Base-by-base conservation (phyloP, 2,113 vertebrate genomes). In the Lampris megalopsis region DNA sequence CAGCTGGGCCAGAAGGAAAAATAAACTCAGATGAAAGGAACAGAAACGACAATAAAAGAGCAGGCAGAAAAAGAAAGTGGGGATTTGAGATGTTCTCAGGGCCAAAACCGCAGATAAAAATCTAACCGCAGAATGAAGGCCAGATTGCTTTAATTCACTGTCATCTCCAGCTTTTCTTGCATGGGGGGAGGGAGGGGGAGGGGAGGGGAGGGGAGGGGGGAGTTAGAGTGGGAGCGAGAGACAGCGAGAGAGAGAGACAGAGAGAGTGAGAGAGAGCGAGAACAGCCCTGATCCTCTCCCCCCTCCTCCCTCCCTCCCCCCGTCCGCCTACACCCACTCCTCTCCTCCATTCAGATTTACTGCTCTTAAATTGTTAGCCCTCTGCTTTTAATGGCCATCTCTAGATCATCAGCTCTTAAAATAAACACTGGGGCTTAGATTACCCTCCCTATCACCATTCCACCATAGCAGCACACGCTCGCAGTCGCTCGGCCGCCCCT, bases 41-140 rank as follows among this genome's bases (percentile, higher is more conserved):
- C 54, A 85, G 82, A 74, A 87, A 85, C 75, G 68, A 81, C 78
- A 86, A 77, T 79, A 85, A 88, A 88, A 88, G 59, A 68, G 63
- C 71, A 80, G 77, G 80, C 43, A 62, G 59, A 58, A 47, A 71
- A 62, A 82, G 50, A 71, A 73, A 75, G 75, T 63, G 54, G 50
- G 74, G 83, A 88, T 85, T 52, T 59, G 58, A 71, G 82, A 77
- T 72, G 68, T 79, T 87, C 68, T 71, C 43, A 1, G 77, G 79
- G 88, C 91, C 92, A 91, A 93, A 93, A 90, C 91, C 88, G 24
- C 90, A 90, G 92, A 94, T 94, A 89, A 79, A 87, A 91, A 93
- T 94, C 93, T 92, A 82, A 90, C 90, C 88, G 43, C 91, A 91
- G 73, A 91, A 88, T 85, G 78, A 82, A 87, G 74, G 81, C 86